Evolutionary conservation across 1,140 invertebrate species (phyloP).

Genomic region (Venustaconcha ellipsiformis): DNA sequence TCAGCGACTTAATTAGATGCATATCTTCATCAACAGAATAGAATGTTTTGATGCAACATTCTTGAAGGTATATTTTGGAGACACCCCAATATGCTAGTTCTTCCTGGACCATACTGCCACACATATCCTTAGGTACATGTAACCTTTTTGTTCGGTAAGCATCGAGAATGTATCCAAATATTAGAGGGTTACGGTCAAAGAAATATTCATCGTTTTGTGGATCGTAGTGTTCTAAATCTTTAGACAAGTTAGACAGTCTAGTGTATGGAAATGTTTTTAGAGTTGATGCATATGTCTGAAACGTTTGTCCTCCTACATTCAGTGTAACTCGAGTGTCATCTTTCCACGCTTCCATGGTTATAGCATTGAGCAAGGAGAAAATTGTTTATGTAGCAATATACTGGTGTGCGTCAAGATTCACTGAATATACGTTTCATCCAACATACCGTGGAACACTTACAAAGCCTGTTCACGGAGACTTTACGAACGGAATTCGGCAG

Average conservation of each 20-base stretch:
- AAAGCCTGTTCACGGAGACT: too few relatives aligned
- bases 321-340: constrained; percentile 1
- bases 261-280: constrained; percentile 18
- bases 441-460: too few relatives aligned
- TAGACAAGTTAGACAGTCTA: constrained; percentile 4
- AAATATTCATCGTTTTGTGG: constrained; percentile 41
- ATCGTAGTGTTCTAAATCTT: constrained; percentile 25
- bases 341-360: too few relatives aligned
- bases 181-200: constrained; percentile 49
- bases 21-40: constrained; percentile 7
- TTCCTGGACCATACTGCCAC: constrained; percentile 40
- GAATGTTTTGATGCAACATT: constrained; percentile 28
- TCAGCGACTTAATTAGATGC: constrained; percentile 1
- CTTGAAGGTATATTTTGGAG: constrained; percentile 7
- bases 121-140: constrained; percentile 45
- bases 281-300: not conserved
- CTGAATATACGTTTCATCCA: too few relatives aligned
- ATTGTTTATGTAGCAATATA: too few relatives aligned
- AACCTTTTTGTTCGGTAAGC: constrained; percentile 43
- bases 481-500: too few relatives aligned
- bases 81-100: constrained; percentile 52
- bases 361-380: too few relatives aligned
- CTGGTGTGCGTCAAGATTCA: too few relatives aligned
- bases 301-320: constrained; percentile 13
- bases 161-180: constrained; percentile 47